Evolutionary conservation across 2,888 invertebrate species (phyloP).

Genomic region (Drosophila antonietae): DNA sequence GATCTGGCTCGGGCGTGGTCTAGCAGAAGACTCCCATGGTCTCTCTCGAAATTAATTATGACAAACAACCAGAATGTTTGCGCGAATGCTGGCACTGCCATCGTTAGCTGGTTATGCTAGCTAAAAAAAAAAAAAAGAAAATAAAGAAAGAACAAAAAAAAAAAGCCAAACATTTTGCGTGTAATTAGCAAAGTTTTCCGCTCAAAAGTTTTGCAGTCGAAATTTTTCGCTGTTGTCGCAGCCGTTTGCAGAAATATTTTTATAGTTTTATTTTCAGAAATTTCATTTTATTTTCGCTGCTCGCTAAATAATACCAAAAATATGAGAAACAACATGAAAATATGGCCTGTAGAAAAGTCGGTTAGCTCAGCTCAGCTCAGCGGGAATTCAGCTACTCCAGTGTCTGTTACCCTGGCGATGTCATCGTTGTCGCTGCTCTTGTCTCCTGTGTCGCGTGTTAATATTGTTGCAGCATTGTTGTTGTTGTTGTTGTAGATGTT

Average conservation of each 20-base stretch:
- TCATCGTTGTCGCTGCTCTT: conserved; percentile 19
- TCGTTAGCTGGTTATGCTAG: conserved; percentile 29
- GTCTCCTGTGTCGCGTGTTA: conserved; percentile 24
- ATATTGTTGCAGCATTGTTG: conserved; percentile 25
- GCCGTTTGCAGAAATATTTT: conserved; percentile 56
- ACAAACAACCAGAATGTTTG: conserved; percentile 55
- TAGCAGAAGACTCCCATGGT: conserved; percentile 12
- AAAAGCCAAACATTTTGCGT: conserved; percentile 70
- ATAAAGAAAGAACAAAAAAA: conserved; percentile 29
- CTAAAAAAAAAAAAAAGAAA: neutral
- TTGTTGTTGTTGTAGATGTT: conserved; percentile 26
- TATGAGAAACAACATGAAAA: conserved; percentile 32
- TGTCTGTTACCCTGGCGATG: conserved; percentile 22
- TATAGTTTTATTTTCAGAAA: conserved; percentile 5
- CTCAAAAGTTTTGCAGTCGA: conserved; percentile 63
- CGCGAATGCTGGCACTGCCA: conserved; percentile 25
- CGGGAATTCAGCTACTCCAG: conserved; percentile 18
- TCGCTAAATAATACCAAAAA: conserved; percentile 57
- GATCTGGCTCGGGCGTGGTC: neutral
- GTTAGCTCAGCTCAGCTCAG: neutral
- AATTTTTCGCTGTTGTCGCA: conserved; percentile 59
- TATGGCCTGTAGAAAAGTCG: conserved; percentile 36
- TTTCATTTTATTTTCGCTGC: neutral
- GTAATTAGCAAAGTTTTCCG: conserved; percentile 77
- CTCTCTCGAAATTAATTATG: conserved; percentile 66